These are phyloP conservation scores for Sparus aurata DNA, from an alignment of 2,797 vertebrate species.

Conservation along the genomic window DNA sequence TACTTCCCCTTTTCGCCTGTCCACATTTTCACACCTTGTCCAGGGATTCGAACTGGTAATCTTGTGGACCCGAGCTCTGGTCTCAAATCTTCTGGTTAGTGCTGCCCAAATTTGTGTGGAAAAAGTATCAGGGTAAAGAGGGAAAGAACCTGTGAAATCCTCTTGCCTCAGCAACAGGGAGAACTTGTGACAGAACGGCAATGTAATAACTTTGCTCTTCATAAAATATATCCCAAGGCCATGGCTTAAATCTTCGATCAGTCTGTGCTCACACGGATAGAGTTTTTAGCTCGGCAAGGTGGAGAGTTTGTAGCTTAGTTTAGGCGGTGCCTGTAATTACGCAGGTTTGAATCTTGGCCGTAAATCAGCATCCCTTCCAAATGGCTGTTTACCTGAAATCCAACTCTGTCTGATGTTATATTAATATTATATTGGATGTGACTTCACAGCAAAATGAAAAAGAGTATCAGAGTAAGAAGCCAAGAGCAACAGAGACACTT, in stretches of 20 bases:
- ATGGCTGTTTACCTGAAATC: constrained; percentile 38
- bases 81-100: constrained; percentile 61
- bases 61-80: constrained; percentile 32
- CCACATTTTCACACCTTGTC: constrained; percentile 54
- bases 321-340: constrained; percentile 40
- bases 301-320: constrained; percentile 48
- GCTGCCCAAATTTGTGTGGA: constrained; percentile 43
- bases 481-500: not conserved
- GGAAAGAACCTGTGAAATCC: constrained; percentile 50
- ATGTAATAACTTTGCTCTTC: constrained; percentile 69
- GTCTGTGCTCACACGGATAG: constrained; percentile 47
- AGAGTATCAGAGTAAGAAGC: not conserved
- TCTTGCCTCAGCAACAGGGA: constrained; percentile 43
- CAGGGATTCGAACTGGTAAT: constrained; percentile 55
- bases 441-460: constrained; percentile 8
- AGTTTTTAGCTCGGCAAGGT: constrained; percentile 56
- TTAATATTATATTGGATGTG: constrained; percentile 8
- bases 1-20: constrained; percentile 29
- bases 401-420: constrained; percentile 15
- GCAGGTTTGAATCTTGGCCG: constrained; percentile 34
- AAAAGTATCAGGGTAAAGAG: constrained; percentile 52
- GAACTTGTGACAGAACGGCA: constrained; percentile 54
- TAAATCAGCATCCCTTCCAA: constrained; percentile 30
- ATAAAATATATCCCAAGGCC: constrained; percentile 63
- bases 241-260: constrained; percentile 57